Percentiles rank a stretch among this genome's conserved stretches.
phyloP scores from a whole-genome alignment of 2,888 invertebrate species.

The Deladenus siricidicola region DNA sequence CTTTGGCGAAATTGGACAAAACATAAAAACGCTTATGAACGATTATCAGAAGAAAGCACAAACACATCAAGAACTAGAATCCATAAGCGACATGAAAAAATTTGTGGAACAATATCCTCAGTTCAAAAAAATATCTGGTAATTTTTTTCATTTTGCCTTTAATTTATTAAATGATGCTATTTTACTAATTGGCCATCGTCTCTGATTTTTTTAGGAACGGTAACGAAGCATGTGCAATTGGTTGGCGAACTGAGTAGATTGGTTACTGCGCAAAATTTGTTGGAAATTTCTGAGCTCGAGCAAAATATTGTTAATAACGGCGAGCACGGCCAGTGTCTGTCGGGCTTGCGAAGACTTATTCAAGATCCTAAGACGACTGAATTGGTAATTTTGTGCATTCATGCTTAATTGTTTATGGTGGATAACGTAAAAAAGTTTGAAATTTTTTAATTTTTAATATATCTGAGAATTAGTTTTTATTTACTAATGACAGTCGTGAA shows the following conservation, averaged over 20 bases:
- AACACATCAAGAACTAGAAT: constrained; percentile 91
- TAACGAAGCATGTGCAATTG: constrained; percentile 91
- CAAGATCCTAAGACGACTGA: constrained; percentile 61
- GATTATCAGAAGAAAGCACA: constrained; percentile 88
- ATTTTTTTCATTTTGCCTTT: constrained; percentile 9
- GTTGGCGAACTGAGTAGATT: constrained; percentile 85
- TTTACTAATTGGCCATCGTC: background rate
- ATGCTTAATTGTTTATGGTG: background rate
- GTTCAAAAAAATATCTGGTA: constrained; percentile 67
- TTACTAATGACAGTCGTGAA: too few relatives aligned
- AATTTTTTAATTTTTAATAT: too few relatives aligned
- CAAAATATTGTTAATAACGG: constrained; percentile 74
- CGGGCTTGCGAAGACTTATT: constrained; percentile 73
- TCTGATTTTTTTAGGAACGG: constrained; percentile 61
- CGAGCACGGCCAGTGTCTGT: constrained; percentile 58
- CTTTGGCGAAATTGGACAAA: constrained; percentile 96
- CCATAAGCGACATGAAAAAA: constrained; percentile 91
- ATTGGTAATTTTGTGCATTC: constrained; percentile 8
- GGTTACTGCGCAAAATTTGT: constrained; percentile 69
- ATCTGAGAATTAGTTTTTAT: too few relatives aligned
- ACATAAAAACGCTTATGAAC: constrained; percentile 91
- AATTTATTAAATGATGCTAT: background rate
- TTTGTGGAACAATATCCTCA: constrained; percentile 89
- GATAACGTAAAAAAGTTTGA: too few relatives aligned
- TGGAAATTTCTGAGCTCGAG: constrained; percentile 85